Evolutionary conservation across 2,113 vertebrate species (phyloP), one percentile per base, ranked within the genome.

Genomic region (Chamaetylas fuelleborni): DNA sequence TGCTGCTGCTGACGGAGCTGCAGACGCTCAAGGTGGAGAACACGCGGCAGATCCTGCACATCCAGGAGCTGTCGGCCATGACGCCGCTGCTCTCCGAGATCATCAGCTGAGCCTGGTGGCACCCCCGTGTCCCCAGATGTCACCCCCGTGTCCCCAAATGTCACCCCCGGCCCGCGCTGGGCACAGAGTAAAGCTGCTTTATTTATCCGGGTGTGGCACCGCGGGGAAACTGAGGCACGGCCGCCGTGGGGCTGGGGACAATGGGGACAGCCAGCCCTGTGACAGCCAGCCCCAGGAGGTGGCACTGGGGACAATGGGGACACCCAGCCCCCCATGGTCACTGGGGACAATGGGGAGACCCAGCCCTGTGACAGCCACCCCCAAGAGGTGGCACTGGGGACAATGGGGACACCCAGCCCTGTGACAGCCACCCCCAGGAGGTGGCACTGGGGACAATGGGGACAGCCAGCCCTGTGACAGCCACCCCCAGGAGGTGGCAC

Each of bases 81-180:
- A 97, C 94, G 2, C 98, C 98, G 0, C 95, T 98, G 80, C 96
- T 98, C 57, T 96, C 97, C 12, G 98, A 98, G 77, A 97, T 98
- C 72, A 96, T 96, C 92, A 97, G 98, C 95, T 98, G 97, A 71
- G 47, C 6, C 34, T 31, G 2, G 6, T 10, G n/a, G n/a, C n/a
- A n/a, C n/a, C n/a, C n/a, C n/a, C n/a, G n/a, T n/a, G n/a, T n/a
- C n/a, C n/a, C n/a, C n/a, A n/a, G n/a, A n/a, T n/a, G 54, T 1
- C 57, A 36, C 45, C 45, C 18, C 2, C 6, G 2, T 3, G 66
- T 4, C 25, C 36, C n/a, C 47, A 4, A 13, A 6, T 10, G 66
- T 29, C 66, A 29, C 60, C 54, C 7, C 24, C 9, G 6, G 11
- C 4, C 53, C 29, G 11, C 29, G 6, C 2, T 6, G 14, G 71